Base-by-base conservation (phyloP, 2,888 invertebrate species). In the Limnephilus marmoratus region DNA sequence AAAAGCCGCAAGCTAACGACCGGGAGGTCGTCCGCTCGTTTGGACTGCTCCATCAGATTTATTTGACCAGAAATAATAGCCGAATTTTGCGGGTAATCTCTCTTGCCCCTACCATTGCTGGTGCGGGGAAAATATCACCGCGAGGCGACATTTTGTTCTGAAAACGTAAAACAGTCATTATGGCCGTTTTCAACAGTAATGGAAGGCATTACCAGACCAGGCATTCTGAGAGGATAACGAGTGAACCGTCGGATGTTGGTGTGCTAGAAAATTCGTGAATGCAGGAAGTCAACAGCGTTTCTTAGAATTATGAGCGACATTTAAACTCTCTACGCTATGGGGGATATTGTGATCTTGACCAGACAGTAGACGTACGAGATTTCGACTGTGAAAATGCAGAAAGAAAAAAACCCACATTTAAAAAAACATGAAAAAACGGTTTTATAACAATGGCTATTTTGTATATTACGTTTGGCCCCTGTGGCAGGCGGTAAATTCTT, bases 51-150 rank as follows among this genome's bases (percentile, higher is more conserved):
- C 24, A 15, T 24, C 24, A 24, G 83, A 24, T 34, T 24, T 83
- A 18, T 83, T 34, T 41, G 83, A 83, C 83, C 83, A 83, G 83
- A 83, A 83, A 34, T 83, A 83, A 83, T 83, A 24, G 83, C 31
- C 18, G 18, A 34, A 37, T 83, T 83, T 24, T 41, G 37, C 37
- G 37, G 83, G 83, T 24, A 83, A 83, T 83, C 37, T 83, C 83
- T 37, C 31, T 31, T 37, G 83, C 31, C 31, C 24, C 68, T 24
- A 24, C 68, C 68, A 24, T 7, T 24, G 68, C 24, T 24, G 7
- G 7, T 68, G 24, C 68, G 68, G 68, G 9, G 9, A 68, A 7
- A 68, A 9, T 68, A 68, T 68, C 68, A 68, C 68, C 68, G 68
- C n/a, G 9, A 68, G 24, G 68, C 68, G 68, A 68, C 24, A n/a